Conservation (phyloP, 2,113 vertebrate genomes). For the Tringa solitaria region DNA sequence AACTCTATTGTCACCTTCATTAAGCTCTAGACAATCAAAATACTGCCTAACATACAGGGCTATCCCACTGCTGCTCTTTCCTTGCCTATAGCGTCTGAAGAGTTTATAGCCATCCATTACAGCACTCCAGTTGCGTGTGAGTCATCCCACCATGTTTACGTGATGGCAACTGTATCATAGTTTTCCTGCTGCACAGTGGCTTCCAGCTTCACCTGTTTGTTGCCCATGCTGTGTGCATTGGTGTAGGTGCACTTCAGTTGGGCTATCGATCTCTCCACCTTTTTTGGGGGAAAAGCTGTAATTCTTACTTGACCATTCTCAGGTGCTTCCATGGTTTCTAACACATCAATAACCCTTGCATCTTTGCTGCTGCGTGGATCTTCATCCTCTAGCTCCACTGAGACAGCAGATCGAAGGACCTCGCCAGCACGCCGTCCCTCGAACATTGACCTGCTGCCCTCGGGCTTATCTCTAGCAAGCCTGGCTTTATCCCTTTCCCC, state of each 20-base stretch:
- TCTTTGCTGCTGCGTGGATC: neutral
- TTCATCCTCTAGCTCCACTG: neutral
- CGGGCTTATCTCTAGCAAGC: neutral
- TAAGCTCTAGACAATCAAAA: neutral
- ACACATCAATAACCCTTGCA: neutral
- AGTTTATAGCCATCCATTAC: neutral
- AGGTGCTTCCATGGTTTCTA: neutral
- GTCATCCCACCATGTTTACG: neutral
- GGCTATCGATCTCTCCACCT: neutral
- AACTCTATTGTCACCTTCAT: neutral
- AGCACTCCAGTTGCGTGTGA: neutral
- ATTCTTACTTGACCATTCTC: neutral
- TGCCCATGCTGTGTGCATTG: neutral
- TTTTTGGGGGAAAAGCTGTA: neutral
- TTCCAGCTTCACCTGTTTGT: neutral
- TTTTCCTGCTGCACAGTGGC: neutral
- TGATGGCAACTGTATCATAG: neutral
- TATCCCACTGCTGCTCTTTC: neutral
- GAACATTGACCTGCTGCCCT: neutral
- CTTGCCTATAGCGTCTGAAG: neutral
- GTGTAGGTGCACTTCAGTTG: neutral
- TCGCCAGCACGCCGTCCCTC: neutral
- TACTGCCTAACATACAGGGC: neutral
- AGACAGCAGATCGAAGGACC: neutral
- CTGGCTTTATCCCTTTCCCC: neutral